Percentiles rank a stretch among this genome's conserved stretches.
Conservation (phyloP, 2,113 vertebrate genomes). For the Indicator maculatus region DNA sequence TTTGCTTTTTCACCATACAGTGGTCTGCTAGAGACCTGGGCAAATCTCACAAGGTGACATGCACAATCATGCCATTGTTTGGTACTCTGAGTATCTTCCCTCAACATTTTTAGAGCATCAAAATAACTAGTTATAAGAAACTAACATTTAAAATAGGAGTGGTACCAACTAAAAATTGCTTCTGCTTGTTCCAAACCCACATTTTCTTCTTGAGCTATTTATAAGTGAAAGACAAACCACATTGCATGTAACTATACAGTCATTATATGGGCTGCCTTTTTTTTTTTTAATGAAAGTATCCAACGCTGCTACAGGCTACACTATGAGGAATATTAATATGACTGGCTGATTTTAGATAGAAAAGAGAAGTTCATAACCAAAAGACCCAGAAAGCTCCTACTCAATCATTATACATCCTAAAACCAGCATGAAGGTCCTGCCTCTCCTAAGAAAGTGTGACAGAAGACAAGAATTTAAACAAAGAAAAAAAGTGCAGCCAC, state of each 20-base stretch:
- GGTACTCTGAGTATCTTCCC: neutral
- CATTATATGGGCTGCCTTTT: neutral
- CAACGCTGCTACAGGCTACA: neutral
- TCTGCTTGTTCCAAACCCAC: neutral
- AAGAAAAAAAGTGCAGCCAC: neutral
- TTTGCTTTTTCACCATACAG: neutral
- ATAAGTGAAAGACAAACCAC: neutral
- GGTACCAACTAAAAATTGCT: neutral
- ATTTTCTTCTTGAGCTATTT: neutral
- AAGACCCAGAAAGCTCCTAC: neutral
- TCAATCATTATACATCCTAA: neutral
- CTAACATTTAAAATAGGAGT: neutral
- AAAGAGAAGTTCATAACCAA: neutral
- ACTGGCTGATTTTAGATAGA: neutral
- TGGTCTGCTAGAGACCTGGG: neutral
- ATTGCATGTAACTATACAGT: neutral
- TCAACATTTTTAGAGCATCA: neutral
- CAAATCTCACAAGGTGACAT: neutral
- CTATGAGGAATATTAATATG: neutral
- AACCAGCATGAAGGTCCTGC: neutral
- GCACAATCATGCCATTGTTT: neutral
- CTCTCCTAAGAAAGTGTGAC: neutral
- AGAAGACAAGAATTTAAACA: neutral
- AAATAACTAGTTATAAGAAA: neutral
- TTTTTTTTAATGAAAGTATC: neutral